Base-by-base conservation (phyloP, 2,113 vertebrate species). In the Microcebus lehilahytsara region DNA sequence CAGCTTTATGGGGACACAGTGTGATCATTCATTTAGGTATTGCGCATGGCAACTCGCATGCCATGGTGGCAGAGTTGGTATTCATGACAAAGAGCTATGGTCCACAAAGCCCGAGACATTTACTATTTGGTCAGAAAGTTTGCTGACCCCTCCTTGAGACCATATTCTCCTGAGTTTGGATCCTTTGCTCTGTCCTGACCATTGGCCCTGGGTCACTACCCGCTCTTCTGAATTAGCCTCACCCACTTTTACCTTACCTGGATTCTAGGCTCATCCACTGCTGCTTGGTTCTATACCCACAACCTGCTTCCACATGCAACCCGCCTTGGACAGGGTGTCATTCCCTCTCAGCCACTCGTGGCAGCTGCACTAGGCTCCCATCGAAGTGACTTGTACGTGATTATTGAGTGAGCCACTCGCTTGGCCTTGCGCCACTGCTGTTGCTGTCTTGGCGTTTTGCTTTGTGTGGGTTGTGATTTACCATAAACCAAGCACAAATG, bases 401-500 rank as follows among this genome's bases (percentile, higher is more conserved):
- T 71, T 46, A 40, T 16, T 32, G 34, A 69, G 56, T 14, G 67
- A 85, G 78, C 30, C 5, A 0, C 64, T 93, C 58, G 64, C 72
- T 75, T 42, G 25, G 22, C 72, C 32, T 12, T 62, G 32, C n/a
- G 66, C 79, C 64, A 23, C 19, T 32, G 25, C 75, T 72, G 85
- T 42, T 85, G 60, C 34, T 30, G n/a, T 91, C 71, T 46, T 88
- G 81, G 66, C 75, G 37, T 93, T 97, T 94, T 79, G 2, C 85
- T 85, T 67, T n/a, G 1, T 19, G 86, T 95, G 92, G 71, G 75
- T 46, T 84, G 86, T n/a, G 85, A 85, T 91, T 93, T 93, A 53
- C 83, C 78, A 30, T 78, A 89, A 95, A 95, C 66, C 62, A 71
- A 93, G 67, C 34, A 49, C 27, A 85, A 62, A 83, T 19, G 64